Evolutionary conservation across 2,888 invertebrate genomes (phyloP).

Genomic region (Merodon equestris): DNA sequence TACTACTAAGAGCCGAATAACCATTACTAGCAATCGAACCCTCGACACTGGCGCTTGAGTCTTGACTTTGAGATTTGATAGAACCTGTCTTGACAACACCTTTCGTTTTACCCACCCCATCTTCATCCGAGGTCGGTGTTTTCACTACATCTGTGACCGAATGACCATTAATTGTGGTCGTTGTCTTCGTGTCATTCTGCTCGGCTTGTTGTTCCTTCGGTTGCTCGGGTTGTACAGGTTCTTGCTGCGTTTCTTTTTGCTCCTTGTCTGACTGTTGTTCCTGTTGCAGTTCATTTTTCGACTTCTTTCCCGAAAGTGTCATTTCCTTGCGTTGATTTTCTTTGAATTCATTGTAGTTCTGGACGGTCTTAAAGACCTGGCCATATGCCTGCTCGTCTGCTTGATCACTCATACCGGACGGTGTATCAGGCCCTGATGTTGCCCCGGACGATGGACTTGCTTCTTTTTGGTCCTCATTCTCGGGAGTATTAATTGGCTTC

Average conservation of each 20-base stretch:
- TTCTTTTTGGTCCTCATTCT: constrained; percentile 68
- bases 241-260: not conserved
- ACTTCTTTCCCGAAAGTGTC: too few relatives aligned
- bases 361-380: constrained; percentile 46
- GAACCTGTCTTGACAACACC: constrained; percentile 17
- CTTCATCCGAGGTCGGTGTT: constrained; percentile 48
- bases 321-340: constrained; percentile 25
- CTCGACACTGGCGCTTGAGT: constrained; percentile 78
- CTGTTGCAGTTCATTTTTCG: constrained; percentile 27
- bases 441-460: constrained; percentile 87
- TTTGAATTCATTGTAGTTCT: constrained; percentile 67
- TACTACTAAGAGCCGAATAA: constrained; percentile 84
- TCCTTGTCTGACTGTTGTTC: not conserved
- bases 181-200: not conserved
- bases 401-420: constrained; percentile 85
- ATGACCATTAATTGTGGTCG: too few relatives aligned
- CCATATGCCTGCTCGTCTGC: constrained; percentile 79
- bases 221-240: not conserved
- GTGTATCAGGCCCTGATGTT: constrained; percentile 93
- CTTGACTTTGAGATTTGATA: constrained; percentile 70
- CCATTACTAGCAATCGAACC: constrained; percentile 72
- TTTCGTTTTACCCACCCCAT: constrained; percentile 14
- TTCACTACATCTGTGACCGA: constrained; percentile 12
- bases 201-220: not conserved
- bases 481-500: constrained; percentile 73